A percentile compares a stretch with the other conserved stretches of the same genome.
phyloP scores from a whole-genome alignment of 37 sponge, comb jelly and placozoan species.

The Bolinopsis microptera region DNA sequence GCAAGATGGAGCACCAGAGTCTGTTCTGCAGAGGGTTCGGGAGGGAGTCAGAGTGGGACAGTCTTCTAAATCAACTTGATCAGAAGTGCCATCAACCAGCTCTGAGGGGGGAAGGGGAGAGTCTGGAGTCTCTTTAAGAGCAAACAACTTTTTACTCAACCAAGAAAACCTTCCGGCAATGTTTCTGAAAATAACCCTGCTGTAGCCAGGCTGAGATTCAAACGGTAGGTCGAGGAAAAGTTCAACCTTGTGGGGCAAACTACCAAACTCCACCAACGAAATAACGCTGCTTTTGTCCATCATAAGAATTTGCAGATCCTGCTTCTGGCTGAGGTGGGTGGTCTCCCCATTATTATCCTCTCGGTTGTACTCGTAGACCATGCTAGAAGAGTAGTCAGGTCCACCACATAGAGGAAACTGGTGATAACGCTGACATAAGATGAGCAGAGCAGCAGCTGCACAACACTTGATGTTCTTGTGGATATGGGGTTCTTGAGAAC shows the following conservation, averaged over 20 bases:
- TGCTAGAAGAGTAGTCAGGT: constrained; percentile 59
- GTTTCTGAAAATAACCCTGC: constrained; percentile 42
- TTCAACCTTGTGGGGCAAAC: background rate
- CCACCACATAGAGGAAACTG: constrained; percentile 48
- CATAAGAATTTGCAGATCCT: constrained; percentile 26
- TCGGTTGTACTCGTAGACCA: constrained; percentile 53
- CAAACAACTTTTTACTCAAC: background rate
- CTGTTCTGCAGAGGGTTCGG: background rate
- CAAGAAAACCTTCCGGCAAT: constrained; percentile 38
- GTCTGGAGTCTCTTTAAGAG: constrained; percentile 10
- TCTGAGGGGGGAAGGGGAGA: background rate
- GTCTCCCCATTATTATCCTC: background rate
- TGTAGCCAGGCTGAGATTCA: constrained; percentile 33
- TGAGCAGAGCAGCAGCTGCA: background rate
- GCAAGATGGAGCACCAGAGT: background rate
- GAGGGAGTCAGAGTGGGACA: constrained; percentile 37
- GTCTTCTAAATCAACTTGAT: background rate
- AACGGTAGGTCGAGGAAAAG: background rate
- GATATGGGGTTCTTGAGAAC: background rate
- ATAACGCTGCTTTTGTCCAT: constrained; percentile 38
- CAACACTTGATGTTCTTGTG: background rate
- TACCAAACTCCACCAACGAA: background rate
- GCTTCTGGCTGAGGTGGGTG: background rate
- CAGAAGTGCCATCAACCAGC: background rate
- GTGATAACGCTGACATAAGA: constrained; percentile 17